Percentiles rank a stretch among this genome's conserved stretches.
These are phyloP conservation scores for Antennarius striatus DNA, from an alignment of 2,113 vertebrate species.

Conservation along the genomic window DNA sequence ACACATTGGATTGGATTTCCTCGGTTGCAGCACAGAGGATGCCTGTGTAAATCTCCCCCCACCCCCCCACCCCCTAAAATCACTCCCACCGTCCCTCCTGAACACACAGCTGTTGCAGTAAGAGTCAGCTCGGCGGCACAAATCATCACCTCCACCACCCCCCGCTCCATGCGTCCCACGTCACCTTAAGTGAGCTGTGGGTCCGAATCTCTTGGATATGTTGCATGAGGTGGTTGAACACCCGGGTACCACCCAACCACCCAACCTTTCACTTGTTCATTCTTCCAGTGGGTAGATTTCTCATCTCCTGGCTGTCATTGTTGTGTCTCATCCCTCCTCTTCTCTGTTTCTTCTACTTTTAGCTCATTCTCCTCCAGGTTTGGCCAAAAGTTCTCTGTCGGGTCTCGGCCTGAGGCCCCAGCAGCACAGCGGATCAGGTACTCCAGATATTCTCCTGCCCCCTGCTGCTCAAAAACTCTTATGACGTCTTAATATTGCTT, in stretches of 20 bases:
- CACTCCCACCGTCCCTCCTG: background rate
- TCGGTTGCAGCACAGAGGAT: background rate
- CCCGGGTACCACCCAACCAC: too few relatives aligned
- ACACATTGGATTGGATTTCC: background rate
- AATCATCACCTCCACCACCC: constrained; percentile 14
- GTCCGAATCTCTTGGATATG: too few relatives aligned
- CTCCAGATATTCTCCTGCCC: background rate
- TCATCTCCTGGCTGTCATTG: background rate
- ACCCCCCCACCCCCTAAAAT: too few relatives aligned
- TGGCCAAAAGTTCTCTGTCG: constrained; percentile 88
- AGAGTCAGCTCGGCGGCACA: constrained; percentile 40
- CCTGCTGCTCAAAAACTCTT: constrained; percentile 29
- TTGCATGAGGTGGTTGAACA: too few relatives aligned
- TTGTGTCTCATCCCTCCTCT: background rate
- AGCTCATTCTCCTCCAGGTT: constrained; percentile 88
- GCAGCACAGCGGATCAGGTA: constrained; percentile 85
- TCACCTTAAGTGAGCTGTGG: too few relatives aligned
- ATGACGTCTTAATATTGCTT: background rate
- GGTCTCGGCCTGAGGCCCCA: constrained; percentile 88
- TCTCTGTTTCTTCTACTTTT: background rate
- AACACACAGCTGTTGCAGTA: constrained; percentile 54
- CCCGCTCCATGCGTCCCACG: background rate
- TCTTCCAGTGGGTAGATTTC: background rate
- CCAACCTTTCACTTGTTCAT: too few relatives aligned
- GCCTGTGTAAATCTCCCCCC: too few relatives aligned